phyloP scores from a whole-genome alignment of 2,888 invertebrate species.

The Gastrophysa polygoni region DNA sequence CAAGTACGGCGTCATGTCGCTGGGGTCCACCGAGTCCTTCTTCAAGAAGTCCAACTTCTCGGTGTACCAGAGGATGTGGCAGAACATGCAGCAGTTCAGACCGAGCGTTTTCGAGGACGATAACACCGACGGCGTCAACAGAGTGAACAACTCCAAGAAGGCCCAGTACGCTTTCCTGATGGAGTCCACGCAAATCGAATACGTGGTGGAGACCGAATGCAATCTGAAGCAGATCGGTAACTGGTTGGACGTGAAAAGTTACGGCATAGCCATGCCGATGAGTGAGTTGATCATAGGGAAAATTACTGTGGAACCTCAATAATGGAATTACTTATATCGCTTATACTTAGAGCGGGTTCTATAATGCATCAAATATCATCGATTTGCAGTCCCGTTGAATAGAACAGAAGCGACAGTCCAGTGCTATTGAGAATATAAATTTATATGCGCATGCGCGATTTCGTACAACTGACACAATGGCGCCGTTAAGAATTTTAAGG shows the following conservation, averaged over 20 bases:
- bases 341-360: too few species aligned
- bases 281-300: slow-evolving; percentile 66
- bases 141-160: slow-evolving; percentile 78
- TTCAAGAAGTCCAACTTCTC: slow-evolving; percentile 70
- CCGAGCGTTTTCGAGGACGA: slow-evolving; percentile 83
- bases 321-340: too few species aligned
- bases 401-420: too few species aligned
- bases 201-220: slow-evolving; percentile 84
- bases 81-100: slow-evolving; percentile 75
- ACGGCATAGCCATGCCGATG: slow-evolving; percentile 90
- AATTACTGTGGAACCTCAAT: neutral
- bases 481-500: too few species aligned
- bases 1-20: slow-evolving; percentile 83
- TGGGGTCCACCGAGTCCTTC: slow-evolving; percentile 93
- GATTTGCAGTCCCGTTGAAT: too few species aligned
- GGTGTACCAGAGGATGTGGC: slow-evolving; percentile 49
- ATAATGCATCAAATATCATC: too few species aligned
- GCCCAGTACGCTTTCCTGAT: slow-evolving; percentile 91
- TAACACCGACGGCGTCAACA: slow-evolving; percentile 85
- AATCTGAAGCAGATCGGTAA: slow-evolving; percentile 82
- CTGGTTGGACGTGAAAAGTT: slow-evolving; percentile 87
- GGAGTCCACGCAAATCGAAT: slow-evolving; percentile 96
- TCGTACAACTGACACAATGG: too few species aligned
- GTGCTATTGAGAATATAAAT: too few species aligned
- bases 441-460: too few species aligned